Conservation (phyloP, 2,888 invertebrate genomes). For the Rhamnusium bicolor region DNA sequence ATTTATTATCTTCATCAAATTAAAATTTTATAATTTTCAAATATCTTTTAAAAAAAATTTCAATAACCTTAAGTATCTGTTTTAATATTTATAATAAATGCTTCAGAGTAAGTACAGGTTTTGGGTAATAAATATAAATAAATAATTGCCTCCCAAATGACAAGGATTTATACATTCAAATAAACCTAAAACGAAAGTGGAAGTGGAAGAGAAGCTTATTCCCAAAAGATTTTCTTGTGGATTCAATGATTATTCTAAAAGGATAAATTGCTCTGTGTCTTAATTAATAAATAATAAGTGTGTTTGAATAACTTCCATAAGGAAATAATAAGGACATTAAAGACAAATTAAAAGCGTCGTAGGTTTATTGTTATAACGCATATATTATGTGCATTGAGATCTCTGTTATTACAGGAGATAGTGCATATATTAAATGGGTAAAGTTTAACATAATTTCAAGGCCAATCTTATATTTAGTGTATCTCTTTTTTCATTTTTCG, state of each 20-base stretch:
- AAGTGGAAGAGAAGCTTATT: conserved; percentile 3
- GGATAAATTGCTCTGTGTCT: conserved; percentile 22
- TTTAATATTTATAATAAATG: neutral
- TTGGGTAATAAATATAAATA: conserved; percentile 25
- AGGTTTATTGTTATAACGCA: neutral
- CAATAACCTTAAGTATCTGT: too few relatives aligned
- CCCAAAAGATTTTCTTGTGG: conserved; percentile 22
- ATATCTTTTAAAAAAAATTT: too few relatives aligned
- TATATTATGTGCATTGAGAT: too few relatives aligned
- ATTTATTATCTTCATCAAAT: too few relatives aligned
- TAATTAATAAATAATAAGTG: conserved; percentile 27
- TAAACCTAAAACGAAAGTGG: conserved; percentile 22
- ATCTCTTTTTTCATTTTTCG: too few relatives aligned
- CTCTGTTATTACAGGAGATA: too few relatives aligned
- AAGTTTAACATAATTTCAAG: too few relatives aligned
- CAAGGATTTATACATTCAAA: conserved; percentile 20
- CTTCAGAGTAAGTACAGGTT: conserved; percentile 1
- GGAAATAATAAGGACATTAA: neutral
- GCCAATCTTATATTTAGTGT: too few relatives aligned
- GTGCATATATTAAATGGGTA: too few relatives aligned
- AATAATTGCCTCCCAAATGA: conserved; percentile 13
- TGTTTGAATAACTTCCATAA: neutral
- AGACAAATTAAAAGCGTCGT: neutral
- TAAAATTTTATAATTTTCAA: too few relatives aligned
- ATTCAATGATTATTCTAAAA: conserved; percentile 18